phyloP scores from a whole-genome alignment of 53 echinoderm and acorn worm genomes.

The Crossaster papposus region DNA sequence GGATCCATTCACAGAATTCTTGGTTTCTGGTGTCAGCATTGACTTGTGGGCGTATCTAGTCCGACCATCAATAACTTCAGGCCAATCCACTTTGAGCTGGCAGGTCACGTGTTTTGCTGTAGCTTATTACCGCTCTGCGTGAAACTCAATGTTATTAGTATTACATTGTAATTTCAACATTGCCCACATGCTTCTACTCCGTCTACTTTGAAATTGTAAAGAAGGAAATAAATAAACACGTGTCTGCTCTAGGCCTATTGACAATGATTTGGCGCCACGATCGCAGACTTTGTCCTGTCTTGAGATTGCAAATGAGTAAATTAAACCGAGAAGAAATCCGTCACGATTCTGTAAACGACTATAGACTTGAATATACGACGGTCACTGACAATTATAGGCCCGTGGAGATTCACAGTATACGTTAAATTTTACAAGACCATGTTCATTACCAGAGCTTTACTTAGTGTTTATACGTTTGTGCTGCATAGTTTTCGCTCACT shows the following conservation, averaged over 20 bases:
- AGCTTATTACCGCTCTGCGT: background rate
- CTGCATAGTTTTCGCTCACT: background rate
- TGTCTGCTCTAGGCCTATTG: constrained; percentile 1
- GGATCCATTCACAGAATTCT: background rate
- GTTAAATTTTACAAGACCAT: background rate
- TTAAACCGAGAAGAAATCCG: background rate
- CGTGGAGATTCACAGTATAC: background rate
- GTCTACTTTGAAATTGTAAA: background rate
- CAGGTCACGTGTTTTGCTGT: background rate
- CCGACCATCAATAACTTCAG: background rate
- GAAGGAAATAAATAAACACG: background rate
- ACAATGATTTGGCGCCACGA: background rate
- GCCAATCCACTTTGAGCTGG: background rate
- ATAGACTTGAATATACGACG: background rate
- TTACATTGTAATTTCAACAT: background rate
- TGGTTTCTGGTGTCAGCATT: background rate
- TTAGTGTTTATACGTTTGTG: background rate
- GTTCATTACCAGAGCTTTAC: background rate
- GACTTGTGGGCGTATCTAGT: constrained; percentile 1
- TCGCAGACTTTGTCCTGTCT: background rate
- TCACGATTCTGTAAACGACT: background rate
- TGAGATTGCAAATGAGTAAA: constrained; percentile 8
- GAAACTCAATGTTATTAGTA: background rate
- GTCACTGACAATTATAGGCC: background rate
- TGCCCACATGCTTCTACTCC: background rate